Percentiles rank a stretch among this genome's conserved stretches.
Evolutionary conservation across 2,113 vertebrate species (phyloP).

Genomic region (Ovis canadensis): DNA sequence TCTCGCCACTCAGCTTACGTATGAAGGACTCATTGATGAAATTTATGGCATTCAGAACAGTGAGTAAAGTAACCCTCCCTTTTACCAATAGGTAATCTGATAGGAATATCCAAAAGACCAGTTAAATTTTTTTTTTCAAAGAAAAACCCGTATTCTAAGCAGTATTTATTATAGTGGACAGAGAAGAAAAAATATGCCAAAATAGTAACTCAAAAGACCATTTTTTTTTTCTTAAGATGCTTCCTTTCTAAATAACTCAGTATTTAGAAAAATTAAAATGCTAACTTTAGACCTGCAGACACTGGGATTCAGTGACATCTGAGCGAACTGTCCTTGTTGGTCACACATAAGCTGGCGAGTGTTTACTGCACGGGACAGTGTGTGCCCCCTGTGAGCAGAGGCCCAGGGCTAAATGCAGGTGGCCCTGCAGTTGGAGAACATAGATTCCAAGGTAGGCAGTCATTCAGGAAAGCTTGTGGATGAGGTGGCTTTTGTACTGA

Average conservation of each 20-base stretch:
- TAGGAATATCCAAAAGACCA: neutral
- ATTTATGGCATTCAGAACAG: slow-evolving; percentile 97
- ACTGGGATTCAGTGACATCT: neutral
- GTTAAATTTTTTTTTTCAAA: neutral
- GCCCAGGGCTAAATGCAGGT: neutral
- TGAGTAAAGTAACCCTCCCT: slow-evolving; percentile 64
- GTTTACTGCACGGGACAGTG: neutral
- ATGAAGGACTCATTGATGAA: slow-evolving; percentile 97
- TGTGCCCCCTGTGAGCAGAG: neutral
- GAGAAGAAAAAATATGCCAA: neutral
- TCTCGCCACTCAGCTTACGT: slow-evolving; percentile 94
- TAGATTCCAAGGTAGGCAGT: neutral
- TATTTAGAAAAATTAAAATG: neutral
- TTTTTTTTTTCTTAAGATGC: neutral
- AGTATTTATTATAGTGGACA: neutral
- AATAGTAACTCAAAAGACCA: neutral
- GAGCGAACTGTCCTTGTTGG: rapidly evolving
- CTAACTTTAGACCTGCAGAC: neutral
- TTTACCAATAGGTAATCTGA: neutral
- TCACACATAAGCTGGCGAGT: neutral
- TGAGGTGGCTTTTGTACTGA: neutral
- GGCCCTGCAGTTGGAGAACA: neutral
- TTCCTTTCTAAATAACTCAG: neutral
- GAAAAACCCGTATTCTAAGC: neutral
- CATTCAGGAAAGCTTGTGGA: neutral